These are phyloP conservation scores for Hycleus phaleratus DNA, from an alignment of 1,140 invertebrate species.

Conservation along the genomic window DNA sequence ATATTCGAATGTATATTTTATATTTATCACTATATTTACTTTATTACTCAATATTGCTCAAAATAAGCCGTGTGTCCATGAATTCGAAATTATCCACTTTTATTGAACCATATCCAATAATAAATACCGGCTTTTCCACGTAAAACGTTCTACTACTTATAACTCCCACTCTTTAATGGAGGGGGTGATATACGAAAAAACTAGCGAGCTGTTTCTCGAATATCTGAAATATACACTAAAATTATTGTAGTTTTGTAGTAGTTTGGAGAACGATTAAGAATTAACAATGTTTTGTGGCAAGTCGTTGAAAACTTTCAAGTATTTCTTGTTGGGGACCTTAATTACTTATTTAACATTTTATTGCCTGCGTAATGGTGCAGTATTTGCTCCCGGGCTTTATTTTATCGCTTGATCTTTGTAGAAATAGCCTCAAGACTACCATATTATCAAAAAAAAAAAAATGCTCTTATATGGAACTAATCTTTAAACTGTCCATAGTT, in stretches of 20 bases:
- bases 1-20: conserved; percentile 1
- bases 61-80: too few species aligned
- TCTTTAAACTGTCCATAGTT: conserved; percentile 18
- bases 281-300: conserved; percentile 12
- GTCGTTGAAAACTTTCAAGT: conserved; percentile 25
- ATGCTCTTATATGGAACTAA: conserved; percentile 21
- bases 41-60: neutral
- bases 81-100: too few species aligned
- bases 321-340: conserved; percentile 25
- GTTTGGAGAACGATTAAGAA: conserved; percentile 1
- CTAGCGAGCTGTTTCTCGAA: too few species aligned
- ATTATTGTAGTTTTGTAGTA: conserved; percentile 1
- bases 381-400: conserved; percentile 22
- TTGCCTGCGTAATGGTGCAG: conserved; percentile 28
- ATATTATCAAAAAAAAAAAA: conserved; percentile 21
- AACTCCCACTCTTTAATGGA: too few species aligned
- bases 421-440: conserved; percentile 16
- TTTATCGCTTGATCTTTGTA: conserved; percentile 23
- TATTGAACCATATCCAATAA: too few species aligned
- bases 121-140: too few species aligned
- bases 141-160: too few species aligned
- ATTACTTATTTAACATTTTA: conserved; percentile 34
- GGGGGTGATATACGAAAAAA: too few species aligned
- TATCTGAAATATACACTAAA: neutral
- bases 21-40: neutral